A percentile compares a stretch with the other conserved stretches of the same genome.
phyloP scores from a whole-genome alignment of 2,113 vertebrate species.

The Mandrillus leucophaeus region DNA sequence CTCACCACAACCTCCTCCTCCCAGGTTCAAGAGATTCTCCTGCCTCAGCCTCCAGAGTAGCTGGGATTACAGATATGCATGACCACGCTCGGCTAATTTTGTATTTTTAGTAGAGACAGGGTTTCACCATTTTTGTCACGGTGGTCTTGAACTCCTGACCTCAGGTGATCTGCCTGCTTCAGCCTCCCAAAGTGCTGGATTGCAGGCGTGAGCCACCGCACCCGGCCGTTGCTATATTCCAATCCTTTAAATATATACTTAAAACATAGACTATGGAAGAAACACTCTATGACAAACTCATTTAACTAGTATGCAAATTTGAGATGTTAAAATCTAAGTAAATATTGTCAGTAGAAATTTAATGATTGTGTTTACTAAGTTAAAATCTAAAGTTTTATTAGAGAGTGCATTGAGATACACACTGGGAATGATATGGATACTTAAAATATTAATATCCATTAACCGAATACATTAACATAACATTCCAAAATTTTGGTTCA shows the following conservation, averaged over 20 bases:
- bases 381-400: not conserved
- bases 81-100: no score
- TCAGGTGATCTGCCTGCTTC: no score
- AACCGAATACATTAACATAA: not conserved
- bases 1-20: no score
- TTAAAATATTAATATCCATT: not conserved
- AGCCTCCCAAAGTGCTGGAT: no score
- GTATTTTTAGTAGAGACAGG: no score
- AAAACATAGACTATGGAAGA: not conserved
- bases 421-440: not conserved
- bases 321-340: not conserved
- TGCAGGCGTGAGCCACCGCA: no score
- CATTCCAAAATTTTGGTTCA: not conserved
- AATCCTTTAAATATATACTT: not conserved
- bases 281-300: not conserved
- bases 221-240: not conserved
- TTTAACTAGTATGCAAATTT: not conserved
- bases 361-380: not conserved
- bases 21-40: no score
- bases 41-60: no score
- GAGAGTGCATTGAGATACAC: not conserved
- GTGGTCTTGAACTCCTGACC: no score
- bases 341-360: not conserved
- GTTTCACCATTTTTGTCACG: no score
- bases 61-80: no score